Conservation (phyloP, 2,113 vertebrate genomes). For the Meleagris gallopavo region DNA sequence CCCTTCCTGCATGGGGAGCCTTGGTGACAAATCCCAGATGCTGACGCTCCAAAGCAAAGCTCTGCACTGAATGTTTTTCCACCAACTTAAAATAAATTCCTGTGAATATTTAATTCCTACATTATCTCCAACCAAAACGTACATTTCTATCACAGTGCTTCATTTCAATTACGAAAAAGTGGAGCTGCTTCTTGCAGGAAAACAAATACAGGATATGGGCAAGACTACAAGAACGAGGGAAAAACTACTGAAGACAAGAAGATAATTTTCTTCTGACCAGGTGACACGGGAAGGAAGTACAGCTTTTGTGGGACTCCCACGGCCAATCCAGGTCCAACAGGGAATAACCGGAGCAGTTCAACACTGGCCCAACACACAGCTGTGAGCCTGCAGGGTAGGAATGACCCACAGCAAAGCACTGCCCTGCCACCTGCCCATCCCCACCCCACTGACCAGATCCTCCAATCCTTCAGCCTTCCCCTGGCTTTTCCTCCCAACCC, state of each 20-base stretch:
- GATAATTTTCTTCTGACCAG: slow-evolving; percentile 60
- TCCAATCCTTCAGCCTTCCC: neutral
- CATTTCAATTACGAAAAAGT: slow-evolving; percentile 52
- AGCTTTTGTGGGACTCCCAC: slow-evolving; percentile 1
- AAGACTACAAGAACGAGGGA: slow-evolving; percentile 71
- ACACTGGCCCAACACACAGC: rapidly evolving
- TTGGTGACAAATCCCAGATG: too few relatives aligned
- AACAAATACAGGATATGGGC: slow-evolving; percentile 75
- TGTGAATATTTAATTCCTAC: slow-evolving; percentile 29
- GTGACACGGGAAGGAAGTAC: slow-evolving; percentile 32
- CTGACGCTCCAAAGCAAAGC: neutral
- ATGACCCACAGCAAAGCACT: neutral
- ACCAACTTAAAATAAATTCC: neutral
- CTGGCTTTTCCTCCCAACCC: rapidly evolving
- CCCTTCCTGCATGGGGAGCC: too few relatives aligned
- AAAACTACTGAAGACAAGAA: slow-evolving; percentile 60
- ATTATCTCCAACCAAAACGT: slow-evolving; percentile 25
- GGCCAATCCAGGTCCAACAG: neutral
- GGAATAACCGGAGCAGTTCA: slow-evolving; percentile 37
- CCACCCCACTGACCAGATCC: neutral
- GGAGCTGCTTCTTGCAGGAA: slow-evolving; percentile 68
- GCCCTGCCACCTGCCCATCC: neutral
- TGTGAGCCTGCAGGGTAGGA: neutral
- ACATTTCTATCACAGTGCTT: slow-evolving; percentile 36
- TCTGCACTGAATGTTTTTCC: neutral